Conservation (phyloP, 2,113 vertebrate genomes). For the Mesitornis unicolor region DNA sequence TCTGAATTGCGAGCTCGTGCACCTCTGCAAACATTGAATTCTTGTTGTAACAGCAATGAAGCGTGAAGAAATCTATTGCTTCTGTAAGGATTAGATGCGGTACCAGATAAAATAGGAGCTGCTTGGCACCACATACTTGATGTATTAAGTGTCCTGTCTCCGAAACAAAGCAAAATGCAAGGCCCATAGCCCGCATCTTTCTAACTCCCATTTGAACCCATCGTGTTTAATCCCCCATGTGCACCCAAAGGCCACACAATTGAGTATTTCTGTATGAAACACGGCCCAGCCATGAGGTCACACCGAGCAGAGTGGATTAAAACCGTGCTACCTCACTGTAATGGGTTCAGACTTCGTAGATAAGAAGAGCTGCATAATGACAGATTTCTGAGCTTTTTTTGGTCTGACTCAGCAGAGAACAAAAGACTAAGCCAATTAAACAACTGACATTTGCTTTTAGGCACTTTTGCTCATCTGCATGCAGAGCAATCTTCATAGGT, state of each 20-base stretch:
- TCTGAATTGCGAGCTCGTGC: neutral
- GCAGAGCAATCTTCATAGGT: neutral
- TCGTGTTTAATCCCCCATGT: neutral
- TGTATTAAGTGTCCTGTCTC: neutral
- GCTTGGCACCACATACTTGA: neutral
- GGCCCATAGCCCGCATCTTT: neutral
- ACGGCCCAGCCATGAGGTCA: neutral
- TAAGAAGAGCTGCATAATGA: neutral
- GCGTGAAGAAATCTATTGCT: neutral
- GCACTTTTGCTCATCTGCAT: neutral
- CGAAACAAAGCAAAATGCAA: neutral
- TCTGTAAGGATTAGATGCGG: neutral
- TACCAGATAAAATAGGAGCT: neutral
- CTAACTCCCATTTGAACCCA: accelerated
- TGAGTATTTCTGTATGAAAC: neutral
- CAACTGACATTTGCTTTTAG: neutral
- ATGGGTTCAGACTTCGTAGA: neutral
- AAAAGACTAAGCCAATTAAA: slow-evolving; percentile 18
- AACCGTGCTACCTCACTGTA: neutral
- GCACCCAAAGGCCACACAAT: neutral
- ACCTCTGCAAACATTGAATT: neutral
- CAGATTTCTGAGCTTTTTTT: neutral
- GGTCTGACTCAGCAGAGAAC: slow-evolving; percentile 28
- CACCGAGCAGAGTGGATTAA: neutral
- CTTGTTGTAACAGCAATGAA: neutral